Conservation (phyloP, 2,113 vertebrate species). For the Talpa occidentalis region DNA sequence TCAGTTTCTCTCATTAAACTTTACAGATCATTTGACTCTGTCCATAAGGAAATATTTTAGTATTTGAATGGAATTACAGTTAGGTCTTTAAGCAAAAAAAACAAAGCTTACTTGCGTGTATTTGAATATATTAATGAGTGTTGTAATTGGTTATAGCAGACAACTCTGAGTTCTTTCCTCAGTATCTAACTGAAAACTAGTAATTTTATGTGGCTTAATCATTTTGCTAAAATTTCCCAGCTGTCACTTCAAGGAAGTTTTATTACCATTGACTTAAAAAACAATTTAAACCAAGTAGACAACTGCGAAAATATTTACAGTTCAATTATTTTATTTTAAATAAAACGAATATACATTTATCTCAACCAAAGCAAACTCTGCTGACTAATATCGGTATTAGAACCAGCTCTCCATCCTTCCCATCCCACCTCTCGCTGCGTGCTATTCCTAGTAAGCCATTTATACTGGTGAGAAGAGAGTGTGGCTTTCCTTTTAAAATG, state of each 20-base stretch:
- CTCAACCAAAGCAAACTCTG: background rate
- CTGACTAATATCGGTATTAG: background rate
- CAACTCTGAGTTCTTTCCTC: slow-evolving; percentile 19
- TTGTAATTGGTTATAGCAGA: background rate
- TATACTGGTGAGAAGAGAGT: background rate
- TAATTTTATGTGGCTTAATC: slow-evolving; percentile 3
- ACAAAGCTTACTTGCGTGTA: slow-evolving; percentile 39
- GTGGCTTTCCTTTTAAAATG: background rate
- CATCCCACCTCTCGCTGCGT: background rate
- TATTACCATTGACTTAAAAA: background rate
- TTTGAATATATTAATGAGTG: slow-evolving; percentile 54
- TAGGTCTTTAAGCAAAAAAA: slow-evolving; percentile 60
- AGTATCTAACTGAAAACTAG: background rate
- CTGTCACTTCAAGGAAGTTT: background rate
- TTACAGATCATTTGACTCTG: slow-evolving; percentile 61
- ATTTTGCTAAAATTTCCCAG: background rate
- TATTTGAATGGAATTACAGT: slow-evolving; percentile 59
- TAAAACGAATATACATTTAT: background rate
- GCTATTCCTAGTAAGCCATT: background rate
- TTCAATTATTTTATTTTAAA: slow-evolving; percentile 20
- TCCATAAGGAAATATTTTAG: slow-evolving; percentile 63
- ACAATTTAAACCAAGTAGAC: background rate
- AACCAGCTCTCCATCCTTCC: no score
- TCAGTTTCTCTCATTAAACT: slow-evolving; percentile 72
- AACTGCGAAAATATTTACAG: background rate